Conservation (phyloP, 2,113 vertebrate genomes). For the Phoxinus phoxinus region DNA sequence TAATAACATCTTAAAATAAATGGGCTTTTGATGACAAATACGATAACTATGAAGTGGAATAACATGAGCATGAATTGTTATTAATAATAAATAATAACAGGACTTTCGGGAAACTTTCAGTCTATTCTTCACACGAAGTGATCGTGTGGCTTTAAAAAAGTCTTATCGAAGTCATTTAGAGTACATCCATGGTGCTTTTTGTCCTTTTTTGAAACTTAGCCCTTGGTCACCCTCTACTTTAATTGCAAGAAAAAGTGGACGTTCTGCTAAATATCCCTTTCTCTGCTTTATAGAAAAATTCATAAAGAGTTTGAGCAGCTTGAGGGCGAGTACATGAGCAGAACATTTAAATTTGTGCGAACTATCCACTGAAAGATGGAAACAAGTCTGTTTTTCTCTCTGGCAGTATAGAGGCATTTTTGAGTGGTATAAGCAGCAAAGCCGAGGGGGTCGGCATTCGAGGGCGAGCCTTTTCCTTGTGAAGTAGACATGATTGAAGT, state of each 20-base stretch:
- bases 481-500: conserved; percentile 34
- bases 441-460: conserved; percentile 9
- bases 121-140: background rate
- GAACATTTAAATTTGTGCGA: background rate
- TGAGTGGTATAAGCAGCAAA: background rate
- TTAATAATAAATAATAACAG: background rate
- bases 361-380: background rate
- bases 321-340: background rate
- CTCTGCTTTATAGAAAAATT: background rate
- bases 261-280: background rate
- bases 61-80: background rate
- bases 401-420: conserved; percentile 30
- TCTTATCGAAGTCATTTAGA: background rate
- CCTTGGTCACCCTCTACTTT: background rate
- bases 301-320: background rate
- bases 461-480: conserved; percentile 8
- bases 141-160: background rate
- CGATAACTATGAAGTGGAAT: background rate
- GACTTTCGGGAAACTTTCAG: background rate
- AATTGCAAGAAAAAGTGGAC: background rate
- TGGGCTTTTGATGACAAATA: too few species aligned
- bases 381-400: background rate
- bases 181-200: background rate
- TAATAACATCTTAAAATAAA: background rate
- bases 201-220: background rate